These are phyloP conservation scores for Gambelia wislizenii DNA, from an alignment of 2,797 vertebrate species.

Conservation along the genomic window DNA sequence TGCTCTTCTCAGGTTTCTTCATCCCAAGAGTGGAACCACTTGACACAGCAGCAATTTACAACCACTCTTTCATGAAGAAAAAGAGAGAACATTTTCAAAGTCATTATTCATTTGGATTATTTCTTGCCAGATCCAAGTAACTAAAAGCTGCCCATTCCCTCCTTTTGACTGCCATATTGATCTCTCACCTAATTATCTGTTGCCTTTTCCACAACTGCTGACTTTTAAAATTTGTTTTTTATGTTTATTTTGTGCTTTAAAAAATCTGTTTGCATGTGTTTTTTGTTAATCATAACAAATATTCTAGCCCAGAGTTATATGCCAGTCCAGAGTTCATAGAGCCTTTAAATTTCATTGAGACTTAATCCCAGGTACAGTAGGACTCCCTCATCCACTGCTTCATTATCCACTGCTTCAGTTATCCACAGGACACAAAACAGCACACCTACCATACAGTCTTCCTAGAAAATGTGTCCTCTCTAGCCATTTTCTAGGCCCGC, in stretches of 20 bases:
- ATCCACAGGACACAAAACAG: too few relatives aligned
- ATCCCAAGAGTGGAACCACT: constrained; percentile 58
- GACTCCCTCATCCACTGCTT: too few relatives aligned
- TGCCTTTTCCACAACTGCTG: constrained; percentile 22
- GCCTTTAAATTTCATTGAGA: too few relatives aligned
- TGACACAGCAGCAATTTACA: constrained; percentile 61
- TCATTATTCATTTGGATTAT: constrained; percentile 20
- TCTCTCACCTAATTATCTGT: neutral
- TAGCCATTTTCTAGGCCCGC: too few relatives aligned
- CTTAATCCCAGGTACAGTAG: neutral
- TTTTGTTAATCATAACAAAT: neutral
- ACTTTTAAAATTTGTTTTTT: constrained; percentile 12
- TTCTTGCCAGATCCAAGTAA: neutral
- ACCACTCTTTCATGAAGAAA: constrained; percentile 61
- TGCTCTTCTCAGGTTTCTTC: constrained; percentile 72
- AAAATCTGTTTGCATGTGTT: neutral
- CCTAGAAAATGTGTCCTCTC: too few relatives aligned
- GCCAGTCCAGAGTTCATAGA: neutral
- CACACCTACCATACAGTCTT: too few relatives aligned
- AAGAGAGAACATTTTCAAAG: constrained; percentile 41
- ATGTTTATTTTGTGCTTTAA: neutral
- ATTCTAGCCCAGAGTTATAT: neutral
- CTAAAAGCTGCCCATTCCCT: neutral
- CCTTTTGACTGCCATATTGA: neutral
- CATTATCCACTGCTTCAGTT: too few relatives aligned